A percentile compares a stretch with the other conserved stretches of the same genome.
Evolutionary conservation across 1,140 invertebrate species (phyloP).

Genomic region (Eurosta solidaginis): DNA sequence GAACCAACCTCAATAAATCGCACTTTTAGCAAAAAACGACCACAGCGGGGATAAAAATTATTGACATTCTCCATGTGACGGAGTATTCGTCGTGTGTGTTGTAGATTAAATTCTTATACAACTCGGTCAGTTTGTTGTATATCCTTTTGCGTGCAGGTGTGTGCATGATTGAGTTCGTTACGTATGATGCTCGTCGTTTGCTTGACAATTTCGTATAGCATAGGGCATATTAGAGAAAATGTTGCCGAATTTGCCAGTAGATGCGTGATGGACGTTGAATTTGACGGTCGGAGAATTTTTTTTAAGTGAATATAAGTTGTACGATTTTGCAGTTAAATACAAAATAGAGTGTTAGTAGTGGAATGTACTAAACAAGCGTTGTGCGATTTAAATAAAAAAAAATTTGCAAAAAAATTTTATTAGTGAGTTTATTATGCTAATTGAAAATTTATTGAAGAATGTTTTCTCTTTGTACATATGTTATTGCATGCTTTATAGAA

Average conservation of each 20-base stretch:
- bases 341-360: not conserved
- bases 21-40: not conserved
- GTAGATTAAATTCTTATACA: not conserved
- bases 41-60: not conserved
- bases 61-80: not conserved
- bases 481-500: too few species aligned
- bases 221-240: conserved; percentile 45
- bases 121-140: conserved; percentile 3
- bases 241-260: conserved; percentile 51
- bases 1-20: not conserved
- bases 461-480: too few species aligned
- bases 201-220: not conserved
- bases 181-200: not conserved
- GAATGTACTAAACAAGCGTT: too few species aligned
- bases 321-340: not conserved
- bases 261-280: conserved; percentile 58
- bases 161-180: not conserved
- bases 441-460: too few species aligned
- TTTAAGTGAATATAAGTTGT: conserved; percentile 34
- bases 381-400: too few species aligned
- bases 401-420: too few species aligned
- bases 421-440: too few species aligned
- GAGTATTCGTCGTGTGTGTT: not conserved
- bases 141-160: not conserved
- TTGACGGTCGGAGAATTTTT: conserved; percentile 50